Base-by-base conservation (phyloP, 2,888 invertebrate genomes). In the Pterobdella sp. region DNA sequence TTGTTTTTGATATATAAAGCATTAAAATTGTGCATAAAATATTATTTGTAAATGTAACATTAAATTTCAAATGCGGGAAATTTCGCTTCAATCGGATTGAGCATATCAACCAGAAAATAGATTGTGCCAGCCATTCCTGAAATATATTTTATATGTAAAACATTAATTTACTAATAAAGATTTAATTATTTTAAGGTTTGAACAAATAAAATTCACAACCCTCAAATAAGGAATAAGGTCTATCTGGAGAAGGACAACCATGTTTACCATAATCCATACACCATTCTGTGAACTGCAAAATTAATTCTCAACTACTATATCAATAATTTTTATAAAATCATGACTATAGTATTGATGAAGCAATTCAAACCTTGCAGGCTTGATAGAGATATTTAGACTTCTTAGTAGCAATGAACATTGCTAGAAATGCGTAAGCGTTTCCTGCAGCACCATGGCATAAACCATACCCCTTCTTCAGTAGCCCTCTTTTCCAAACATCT, bases 401-500 rank as follows among this genome's bases (percentile, higher is more conserved):
- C 88, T 88, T 87, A 0, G 92, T 93, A n/a, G 87, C 85, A 82
- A 91, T 90, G 81, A 88, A 93, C 36, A 93, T 83, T 78, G 88
- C 87, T 71, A 94, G 85, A 81, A 93, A 91, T 14, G 90, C 87
- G 80, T 93, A 93, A 0, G 89, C 92, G 84, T 94, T 94, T 74
- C 93, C 94, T 76, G 91, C 87, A 1, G 90, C 89, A 0, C 94
- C 94, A 81, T 94, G 94, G 80, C 93, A 94, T 29, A 94, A 83
- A 75, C 93, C 91, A 82, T 90, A 92, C 3, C 77, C 77, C 85
- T 93, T 93, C 77, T 86, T 87, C 63, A 91, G 84, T 32, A 94
- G 82, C 3, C 94, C 94, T 77, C 91, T 86, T 72, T 87, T 79
- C 94, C 93, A 94, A 74, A 91, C 87, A 14, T 90, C 87, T 72